phyloP scores from a whole-genome alignment of 2,888 invertebrate genomes.

The Reticulitermes lucifugus region DNA sequence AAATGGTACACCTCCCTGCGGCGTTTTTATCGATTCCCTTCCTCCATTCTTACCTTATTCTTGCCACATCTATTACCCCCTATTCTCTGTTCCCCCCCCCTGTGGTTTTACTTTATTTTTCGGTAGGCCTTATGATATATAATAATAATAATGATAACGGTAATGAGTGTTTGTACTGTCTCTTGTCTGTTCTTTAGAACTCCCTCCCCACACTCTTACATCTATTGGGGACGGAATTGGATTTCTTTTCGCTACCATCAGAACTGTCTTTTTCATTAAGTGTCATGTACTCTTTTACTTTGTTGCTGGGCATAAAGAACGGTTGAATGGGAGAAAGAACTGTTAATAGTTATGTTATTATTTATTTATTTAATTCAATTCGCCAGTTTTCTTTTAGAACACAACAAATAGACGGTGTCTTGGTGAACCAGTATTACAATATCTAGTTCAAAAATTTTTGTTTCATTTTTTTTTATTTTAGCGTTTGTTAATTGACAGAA shows the following conservation, averaged over 20 bases:
- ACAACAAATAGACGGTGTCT: neutral
- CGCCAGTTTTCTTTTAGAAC: neutral
- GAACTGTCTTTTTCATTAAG: neutral
- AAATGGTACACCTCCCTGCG: constrained; percentile 16
- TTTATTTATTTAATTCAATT: neutral
- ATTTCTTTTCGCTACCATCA: neutral
- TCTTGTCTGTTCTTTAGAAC: neutral
- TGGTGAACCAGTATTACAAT: neutral
- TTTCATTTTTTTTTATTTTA: no score
- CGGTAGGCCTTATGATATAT: no score
- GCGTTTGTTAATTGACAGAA: neutral
- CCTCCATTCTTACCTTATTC: constrained; percentile 9
- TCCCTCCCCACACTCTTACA: neutral
- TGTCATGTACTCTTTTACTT: neutral
- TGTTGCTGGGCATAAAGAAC: neutral
- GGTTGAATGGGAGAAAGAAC: neutral
- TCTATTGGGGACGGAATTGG: neutral
- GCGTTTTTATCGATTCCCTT: constrained; percentile 26
- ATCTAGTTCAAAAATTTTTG: neutral
- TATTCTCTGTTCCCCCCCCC: neutral
- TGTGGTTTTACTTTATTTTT: no score
- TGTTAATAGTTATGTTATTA: neutral
- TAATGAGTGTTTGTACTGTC: neutral
- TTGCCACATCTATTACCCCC: neutral
- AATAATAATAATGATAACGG: no score